Conservation (phyloP, 1,140 invertebrate genomes). For the Cotesia vestalis region DNA sequence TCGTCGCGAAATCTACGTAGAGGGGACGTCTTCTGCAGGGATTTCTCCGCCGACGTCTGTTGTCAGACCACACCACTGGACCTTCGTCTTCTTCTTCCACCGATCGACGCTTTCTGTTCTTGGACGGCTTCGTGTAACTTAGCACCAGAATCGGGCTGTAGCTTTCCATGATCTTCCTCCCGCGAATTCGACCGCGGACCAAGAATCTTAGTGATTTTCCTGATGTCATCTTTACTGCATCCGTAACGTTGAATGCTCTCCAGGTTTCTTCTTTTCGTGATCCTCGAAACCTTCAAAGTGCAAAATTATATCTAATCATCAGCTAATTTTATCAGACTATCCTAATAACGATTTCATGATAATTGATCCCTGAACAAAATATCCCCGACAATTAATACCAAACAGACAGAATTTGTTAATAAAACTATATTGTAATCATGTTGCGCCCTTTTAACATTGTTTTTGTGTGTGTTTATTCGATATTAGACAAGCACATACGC, state of each 20-base stretch:
- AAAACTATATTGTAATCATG: too few species aligned
- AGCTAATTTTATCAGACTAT: too few species aligned
- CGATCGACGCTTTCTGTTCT: constrained; percentile 38
- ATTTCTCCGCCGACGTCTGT: constrained; percentile 58
- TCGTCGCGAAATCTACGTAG: constrained; percentile 71
- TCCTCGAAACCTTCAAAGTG: constrained; percentile 33
- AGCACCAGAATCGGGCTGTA: constrained; percentile 53
- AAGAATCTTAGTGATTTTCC: constrained; percentile 45
- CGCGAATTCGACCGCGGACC: constrained; percentile 47
- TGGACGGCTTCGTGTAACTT: constrained; percentile 54
- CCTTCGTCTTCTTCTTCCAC: constrained; percentile 51
- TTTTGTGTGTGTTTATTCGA: too few species aligned
- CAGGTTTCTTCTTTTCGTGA: constrained; percentile 56
- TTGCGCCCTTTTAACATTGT: too few species aligned
- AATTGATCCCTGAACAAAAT: too few species aligned
- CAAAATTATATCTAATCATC: too few species aligned
- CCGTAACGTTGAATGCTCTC: constrained; percentile 61
- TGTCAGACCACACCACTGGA: constrained; percentile 40
- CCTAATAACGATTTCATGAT: too few species aligned
- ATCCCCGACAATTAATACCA: too few species aligned
- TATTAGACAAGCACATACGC: too few species aligned
- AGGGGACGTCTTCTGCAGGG: constrained; percentile 69
- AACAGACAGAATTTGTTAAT: too few species aligned
- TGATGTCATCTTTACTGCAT: constrained; percentile 44
- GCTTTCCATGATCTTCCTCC: constrained; percentile 36